Base-by-base conservation (phyloP, 1,140 invertebrate genomes). In the Nomia melanderi region DNA sequence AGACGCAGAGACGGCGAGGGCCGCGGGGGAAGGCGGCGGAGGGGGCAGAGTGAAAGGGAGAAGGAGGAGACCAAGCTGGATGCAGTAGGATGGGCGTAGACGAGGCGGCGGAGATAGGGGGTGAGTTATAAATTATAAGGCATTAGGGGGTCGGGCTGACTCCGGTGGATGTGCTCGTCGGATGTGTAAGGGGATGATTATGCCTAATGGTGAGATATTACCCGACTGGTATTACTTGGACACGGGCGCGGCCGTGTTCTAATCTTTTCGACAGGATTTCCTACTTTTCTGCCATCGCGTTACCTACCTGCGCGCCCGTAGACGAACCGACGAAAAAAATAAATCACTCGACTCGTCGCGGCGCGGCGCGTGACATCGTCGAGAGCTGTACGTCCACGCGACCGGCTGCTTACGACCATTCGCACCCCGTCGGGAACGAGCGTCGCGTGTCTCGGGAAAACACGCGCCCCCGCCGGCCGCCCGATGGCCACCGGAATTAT, bases 181-280 rank as follows among this genome's bases (percentile, higher is more conserved):
- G 88, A 90, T 91, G 90, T 92, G 89, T 91, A 90, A 90, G 88
- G 88, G 90, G 90, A 92, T 92, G 91, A 92, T 92, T 92, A 92
- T 91, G 89, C 90, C 90, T 92, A 92, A 92, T 92, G 91, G 90
- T 92, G 91, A 92, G 90, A 92, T 92, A 92, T 92, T 91, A 92
- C 91, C 89, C 87, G 85, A 86, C 87, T 83, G 87, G 90, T 88
- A 91, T 92, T 92, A 92, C 90, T 91, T 91, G 90, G 87, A 92
- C 90, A 92, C 88, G 87, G 88, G 85, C 87, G 87, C 84, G 88
- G 84, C 86, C 88, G 85, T 92, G 91, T 92, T 91, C 90, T 92
- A 92, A 92, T 92, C 90, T 92, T 84, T 92, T 91, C 90, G 91
- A 92, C 90, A 91, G 88, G 88, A 89, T 92, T 91, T 90, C 86